phyloP scores from a whole-genome alignment of 2,797 vertebrate genomes.

The Nyctibius grandis region DNA sequence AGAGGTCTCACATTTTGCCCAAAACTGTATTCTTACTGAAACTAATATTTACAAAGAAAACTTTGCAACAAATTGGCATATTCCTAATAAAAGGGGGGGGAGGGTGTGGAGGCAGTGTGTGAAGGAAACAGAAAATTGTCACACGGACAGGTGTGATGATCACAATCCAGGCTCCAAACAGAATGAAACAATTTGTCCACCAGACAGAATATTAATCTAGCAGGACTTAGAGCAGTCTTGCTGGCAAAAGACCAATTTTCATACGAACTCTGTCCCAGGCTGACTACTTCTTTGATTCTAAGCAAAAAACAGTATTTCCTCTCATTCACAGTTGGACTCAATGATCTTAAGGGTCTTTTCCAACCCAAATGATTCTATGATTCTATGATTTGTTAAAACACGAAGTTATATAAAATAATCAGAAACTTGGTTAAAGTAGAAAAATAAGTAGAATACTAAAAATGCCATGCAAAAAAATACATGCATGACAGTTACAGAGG shows the following conservation, averaged over 20 bases:
- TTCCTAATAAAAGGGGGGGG: background rate
- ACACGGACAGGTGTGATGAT: background rate
- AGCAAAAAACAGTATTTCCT: background rate
- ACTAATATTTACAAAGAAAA: background rate
- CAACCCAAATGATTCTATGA: background rate
- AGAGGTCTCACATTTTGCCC: background rate
- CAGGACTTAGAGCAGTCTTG: background rate
- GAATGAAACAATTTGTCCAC: background rate
- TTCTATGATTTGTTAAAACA: background rate
- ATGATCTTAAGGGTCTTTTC: background rate
- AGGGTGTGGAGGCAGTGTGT: no score
- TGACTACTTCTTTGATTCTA: background rate
- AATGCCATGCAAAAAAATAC: background rate
- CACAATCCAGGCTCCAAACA: background rate
- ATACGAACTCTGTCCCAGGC: background rate
- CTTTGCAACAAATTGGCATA: background rate
- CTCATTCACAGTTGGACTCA: background rate
- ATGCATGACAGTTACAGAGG: background rate
- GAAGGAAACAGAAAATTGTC: background rate
- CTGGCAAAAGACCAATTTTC: background rate
- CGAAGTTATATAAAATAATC: background rate
- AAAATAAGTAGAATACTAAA: background rate
- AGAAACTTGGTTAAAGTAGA: background rate
- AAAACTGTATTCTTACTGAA: background rate
- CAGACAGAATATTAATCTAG: background rate